A percentile compares a stretch with the other conserved stretches of the same genome.
Evolutionary conservation across 2,888 invertebrate genomes (phyloP).

Genomic region (Troglohyphantes excavatus): DNA sequence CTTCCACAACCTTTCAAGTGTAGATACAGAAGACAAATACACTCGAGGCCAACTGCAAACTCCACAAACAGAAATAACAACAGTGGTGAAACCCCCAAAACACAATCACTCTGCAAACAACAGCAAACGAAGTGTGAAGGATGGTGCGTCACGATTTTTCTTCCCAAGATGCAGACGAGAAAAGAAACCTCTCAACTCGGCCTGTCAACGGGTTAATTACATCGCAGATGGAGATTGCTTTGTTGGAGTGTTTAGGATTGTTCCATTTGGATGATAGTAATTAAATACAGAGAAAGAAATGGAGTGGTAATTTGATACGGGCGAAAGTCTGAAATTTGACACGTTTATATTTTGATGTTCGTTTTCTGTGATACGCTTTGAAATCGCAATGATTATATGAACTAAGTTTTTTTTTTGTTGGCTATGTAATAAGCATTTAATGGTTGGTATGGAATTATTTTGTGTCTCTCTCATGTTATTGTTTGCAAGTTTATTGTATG

Average conservation of each 20-base stretch:
- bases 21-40: no score
- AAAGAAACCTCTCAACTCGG: neutral
- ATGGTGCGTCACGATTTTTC: neutral
- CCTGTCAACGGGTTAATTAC: neutral
- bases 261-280: neutral
- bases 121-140: conserved; percentile 1
- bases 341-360: neutral
- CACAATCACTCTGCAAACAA: neutral
- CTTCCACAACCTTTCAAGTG: no score
- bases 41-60: neutral
- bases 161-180: neutral
- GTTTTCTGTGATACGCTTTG: neutral
- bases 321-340: neutral
- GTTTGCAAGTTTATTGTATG: no score
- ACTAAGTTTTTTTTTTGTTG: no score
- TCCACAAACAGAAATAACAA: neutral
- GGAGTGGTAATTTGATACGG: neutral
- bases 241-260: neutral
- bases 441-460: no score
- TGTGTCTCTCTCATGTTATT: no score
- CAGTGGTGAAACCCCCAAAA: neutral
- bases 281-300: neutral
- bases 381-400: no score
- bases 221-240: no score
- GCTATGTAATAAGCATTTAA: no score